These are phyloP conservation scores for Choristoneura fumiferana DNA, from an alignment of 1,140 invertebrate genomes.

Conservation along the genomic window DNA sequence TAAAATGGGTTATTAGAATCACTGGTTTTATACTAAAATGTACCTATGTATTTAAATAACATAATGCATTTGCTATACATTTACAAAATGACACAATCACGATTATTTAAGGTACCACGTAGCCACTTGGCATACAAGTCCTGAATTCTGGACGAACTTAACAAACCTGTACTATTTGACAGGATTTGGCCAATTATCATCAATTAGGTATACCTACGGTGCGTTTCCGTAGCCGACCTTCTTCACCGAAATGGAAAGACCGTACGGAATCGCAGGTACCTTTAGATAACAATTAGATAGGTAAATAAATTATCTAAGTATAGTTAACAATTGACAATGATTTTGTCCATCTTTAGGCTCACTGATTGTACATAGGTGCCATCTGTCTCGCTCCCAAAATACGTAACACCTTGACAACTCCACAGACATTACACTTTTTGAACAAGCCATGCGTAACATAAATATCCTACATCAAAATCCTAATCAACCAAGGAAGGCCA, in stretches of 20 bases:
- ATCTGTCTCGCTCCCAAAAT: no score
- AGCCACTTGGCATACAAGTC: constrained; percentile 14
- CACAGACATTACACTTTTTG: no score
- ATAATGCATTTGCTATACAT: neutral
- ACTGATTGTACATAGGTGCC: neutral
- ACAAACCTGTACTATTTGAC: neutral
- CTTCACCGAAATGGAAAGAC: no score
- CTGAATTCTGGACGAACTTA: neutral
- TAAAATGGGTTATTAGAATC: neutral
- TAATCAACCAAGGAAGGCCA: no score
- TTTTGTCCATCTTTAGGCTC: constrained; percentile 35
- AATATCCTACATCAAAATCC: no score
- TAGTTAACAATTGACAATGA: constrained; percentile 70
- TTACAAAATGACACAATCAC: constrained; percentile 2
- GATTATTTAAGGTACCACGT: constrained; percentile 12
- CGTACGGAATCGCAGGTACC: no score
- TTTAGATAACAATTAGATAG: no score
- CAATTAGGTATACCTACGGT: no score
- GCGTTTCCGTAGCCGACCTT: no score
- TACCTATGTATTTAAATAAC: neutral
- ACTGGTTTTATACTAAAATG: neutral
- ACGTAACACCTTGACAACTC: no score
- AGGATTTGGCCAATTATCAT: no score
- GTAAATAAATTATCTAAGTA: constrained; percentile 27
- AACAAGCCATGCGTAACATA: no score